A percentile compares a stretch with the other conserved stretches of the same genome.
These are phyloP conservation scores for Phymatocera aterrima DNA, from an alignment of 2,888 invertebrate genomes.

Conservation along the genomic window DNA sequence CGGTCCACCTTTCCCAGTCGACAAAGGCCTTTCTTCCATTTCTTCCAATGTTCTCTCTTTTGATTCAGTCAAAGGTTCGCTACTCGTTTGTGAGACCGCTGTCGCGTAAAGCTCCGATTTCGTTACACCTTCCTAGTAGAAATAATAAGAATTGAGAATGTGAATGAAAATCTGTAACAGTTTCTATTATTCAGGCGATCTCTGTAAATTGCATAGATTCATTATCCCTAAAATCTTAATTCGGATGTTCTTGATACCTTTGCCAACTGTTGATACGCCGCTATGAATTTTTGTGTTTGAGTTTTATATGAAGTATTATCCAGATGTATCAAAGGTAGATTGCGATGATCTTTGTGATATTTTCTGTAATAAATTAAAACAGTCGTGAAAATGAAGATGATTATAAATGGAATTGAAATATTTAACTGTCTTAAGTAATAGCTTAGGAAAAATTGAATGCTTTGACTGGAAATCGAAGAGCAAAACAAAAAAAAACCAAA, in stretches of 20 bases:
- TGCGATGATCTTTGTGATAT: slow-evolving; percentile 80
- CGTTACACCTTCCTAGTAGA: slow-evolving; percentile 51
- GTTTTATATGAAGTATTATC: slow-evolving; percentile 76
- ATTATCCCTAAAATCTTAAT: not conserved
- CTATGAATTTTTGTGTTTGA: slow-evolving; percentile 79
- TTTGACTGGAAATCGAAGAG: too few relatives aligned
- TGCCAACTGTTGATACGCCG: slow-evolving; percentile 79
- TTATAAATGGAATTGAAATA: too few relatives aligned
- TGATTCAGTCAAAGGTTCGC: not conserved
- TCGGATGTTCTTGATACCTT: slow-evolving; percentile 54
- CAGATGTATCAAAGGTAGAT: slow-evolving; percentile 78
- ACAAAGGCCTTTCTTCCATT: not conserved
- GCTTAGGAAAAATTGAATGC: too few relatives aligned
- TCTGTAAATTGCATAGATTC: not conserved
- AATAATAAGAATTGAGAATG: not conserved
- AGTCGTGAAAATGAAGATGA: too few relatives aligned
- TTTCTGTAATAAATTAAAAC: slow-evolving; percentile 76
- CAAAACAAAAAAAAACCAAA: not conserved
- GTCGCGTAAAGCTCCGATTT: slow-evolving; percentile 54
- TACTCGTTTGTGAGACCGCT: slow-evolving; percentile 49
- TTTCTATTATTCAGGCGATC: not conserved
- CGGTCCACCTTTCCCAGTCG: not conserved
- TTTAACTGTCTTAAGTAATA: too few relatives aligned
- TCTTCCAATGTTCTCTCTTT: not conserved
- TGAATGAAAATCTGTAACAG: slow-evolving; percentile 16